Percentiles rank a stretch among this genome's conserved stretches.
Evolutionary conservation across 2,113 vertebrate species (phyloP).

Genomic region (Heterocephalus glaber): DNA sequence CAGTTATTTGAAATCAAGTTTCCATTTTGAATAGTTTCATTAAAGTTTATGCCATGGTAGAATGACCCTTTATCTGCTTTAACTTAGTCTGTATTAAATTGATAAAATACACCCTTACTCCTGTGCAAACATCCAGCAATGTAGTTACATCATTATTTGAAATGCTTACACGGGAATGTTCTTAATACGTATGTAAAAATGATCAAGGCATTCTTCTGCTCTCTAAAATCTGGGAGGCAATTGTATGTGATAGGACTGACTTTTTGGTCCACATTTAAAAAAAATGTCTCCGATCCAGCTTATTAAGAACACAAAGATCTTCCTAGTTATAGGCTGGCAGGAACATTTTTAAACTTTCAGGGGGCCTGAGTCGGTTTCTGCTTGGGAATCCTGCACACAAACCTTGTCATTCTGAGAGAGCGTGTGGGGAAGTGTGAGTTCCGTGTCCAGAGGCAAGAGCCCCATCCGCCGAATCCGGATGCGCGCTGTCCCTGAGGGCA

Average conservation of each 20-base stretch:
- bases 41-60: neutral
- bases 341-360: neutral
- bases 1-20: constrained; percentile 53
- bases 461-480: neutral
- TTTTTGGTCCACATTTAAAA: neutral
- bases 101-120: constrained; percentile 32
- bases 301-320: neutral
- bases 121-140: constrained; percentile 47
- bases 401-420: neutral
- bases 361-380: neutral
- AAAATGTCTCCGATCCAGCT: neutral
- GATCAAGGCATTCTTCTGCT: neutral
- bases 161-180: constrained; percentile 66
- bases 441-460: neutral
- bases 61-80: constrained; percentile 41
- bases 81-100: constrained; percentile 26
- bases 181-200: neutral
- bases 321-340: neutral
- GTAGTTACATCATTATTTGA: constrained; percentile 61
- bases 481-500: neutral
- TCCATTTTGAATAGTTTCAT: constrained; percentile 50
- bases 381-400: neutral
- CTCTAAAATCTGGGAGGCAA: neutral
- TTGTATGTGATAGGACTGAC: neutral
- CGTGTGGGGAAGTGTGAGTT: neutral